Evolutionary conservation across 2,113 vertebrate genomes (phyloP).

Genomic region (Megaleporinus macrocephalus): DNA sequence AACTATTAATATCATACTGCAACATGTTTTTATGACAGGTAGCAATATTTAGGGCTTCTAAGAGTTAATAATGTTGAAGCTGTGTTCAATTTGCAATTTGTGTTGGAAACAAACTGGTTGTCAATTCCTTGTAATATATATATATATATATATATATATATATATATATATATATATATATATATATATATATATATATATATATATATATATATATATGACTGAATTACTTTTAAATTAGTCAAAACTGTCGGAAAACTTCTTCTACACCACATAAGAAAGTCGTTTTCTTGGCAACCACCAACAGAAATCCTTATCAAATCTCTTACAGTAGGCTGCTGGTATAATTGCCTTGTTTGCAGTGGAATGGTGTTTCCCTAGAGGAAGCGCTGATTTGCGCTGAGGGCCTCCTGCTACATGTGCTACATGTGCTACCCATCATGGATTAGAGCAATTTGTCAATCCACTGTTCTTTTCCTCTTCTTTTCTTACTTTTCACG

Average conservation of each 20-base stretch:
- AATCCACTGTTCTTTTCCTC: constrained; percentile 31
- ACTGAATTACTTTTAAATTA: constrained; percentile 56
- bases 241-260: constrained; percentile 49
- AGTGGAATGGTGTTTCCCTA: constrained; percentile 47
- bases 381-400: constrained; percentile 47
- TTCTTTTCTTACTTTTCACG: constrained; percentile 38
- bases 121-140: too few relatives aligned
- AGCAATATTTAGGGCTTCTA: too few relatives aligned
- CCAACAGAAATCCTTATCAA: constrained; percentile 63
- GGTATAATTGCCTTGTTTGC: constrained; percentile 64
- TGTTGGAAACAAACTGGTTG: too few relatives aligned
- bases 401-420: constrained; percentile 27
- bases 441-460: constrained; percentile 47
- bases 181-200: constrained; percentile 13
- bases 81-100: too few relatives aligned
- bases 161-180: too few relatives aligned
- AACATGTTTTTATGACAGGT: too few relatives aligned
- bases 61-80: too few relatives aligned
- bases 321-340: constrained; percentile 53
- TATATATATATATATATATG: constrained; percentile 32
- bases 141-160: constrained; percentile 21
- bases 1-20: too few relatives aligned
- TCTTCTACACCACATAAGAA: constrained; percentile 49
- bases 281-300: constrained; percentile 62
- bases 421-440: constrained; percentile 63